Evolutionary conservation across 2,113 vertebrate species (phyloP).

Genomic region (Colistium nudipinnis): DNA sequence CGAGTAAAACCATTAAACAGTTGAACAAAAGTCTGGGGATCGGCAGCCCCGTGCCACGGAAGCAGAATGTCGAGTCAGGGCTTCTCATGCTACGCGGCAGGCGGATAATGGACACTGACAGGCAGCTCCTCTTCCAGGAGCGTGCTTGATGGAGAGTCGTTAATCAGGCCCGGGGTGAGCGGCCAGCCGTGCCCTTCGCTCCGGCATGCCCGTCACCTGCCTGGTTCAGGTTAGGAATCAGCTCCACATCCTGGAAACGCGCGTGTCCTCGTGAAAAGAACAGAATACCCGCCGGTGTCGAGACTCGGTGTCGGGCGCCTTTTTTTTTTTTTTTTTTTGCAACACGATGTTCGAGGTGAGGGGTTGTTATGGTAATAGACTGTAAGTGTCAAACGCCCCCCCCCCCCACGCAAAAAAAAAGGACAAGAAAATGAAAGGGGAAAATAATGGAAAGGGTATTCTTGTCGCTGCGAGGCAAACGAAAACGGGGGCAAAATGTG

Average conservation of each 20-base stretch:
- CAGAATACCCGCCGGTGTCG: conserved; percentile 54
- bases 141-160: conserved; percentile 69
- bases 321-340: too few species aligned
- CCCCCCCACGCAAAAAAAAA: too few species aligned
- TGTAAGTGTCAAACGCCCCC: too few species aligned
- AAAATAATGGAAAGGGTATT: too few species aligned
- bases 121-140: conserved; percentile 37
- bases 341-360: background rate
- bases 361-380: conserved; percentile 5
- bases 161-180: conserved; percentile 70
- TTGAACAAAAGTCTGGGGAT: background rate
- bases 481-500: too few species aligned
- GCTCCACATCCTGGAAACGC: conserved; percentile 39
- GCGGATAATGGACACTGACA: conserved; percentile 56
- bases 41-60: background rate
- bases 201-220: conserved; percentile 68
- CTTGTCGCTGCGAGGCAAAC: too few species aligned
- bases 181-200: conserved; percentile 39
- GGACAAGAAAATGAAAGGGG: too few species aligned
- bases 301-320: conserved; percentile 56
- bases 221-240: conserved; percentile 67
- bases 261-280: conserved; percentile 53
- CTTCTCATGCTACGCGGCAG: conserved; percentile 25
- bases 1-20: background rate
- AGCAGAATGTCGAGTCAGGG: conserved; percentile 27